Base-by-base conservation (phyloP, 2,888 invertebrate genomes). In the Gandaritis pyraliata region DNA sequence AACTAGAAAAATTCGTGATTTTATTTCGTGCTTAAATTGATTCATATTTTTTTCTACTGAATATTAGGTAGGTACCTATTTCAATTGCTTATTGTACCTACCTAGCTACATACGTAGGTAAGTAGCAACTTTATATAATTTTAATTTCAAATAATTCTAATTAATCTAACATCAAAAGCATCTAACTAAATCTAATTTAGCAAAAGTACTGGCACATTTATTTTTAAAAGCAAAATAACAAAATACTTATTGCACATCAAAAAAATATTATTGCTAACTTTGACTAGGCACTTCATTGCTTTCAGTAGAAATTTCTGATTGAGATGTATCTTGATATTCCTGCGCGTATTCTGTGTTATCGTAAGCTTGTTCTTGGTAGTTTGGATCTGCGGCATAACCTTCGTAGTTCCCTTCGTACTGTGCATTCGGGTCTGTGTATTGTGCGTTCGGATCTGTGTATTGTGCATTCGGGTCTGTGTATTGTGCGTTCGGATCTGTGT, bases 171-270 rank as follows among this genome's bases (percentile, higher is more conserved):
- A 79, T 74, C 65, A 68, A 80, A 82, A 79, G 82, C 82, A 41
- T 56, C 72, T 72, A 59, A 38, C 33, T 47, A 36, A 38, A 23
- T 68, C 45, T 66, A 70, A 38, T 4, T 13, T 66, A 66, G 71
- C 57, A 61, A 58, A 55, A 58, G 45, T 53, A 57, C 68, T 75
- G 73, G 70, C 72, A 76, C 73, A 66, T 60, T 64, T 73, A 78
- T 74, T 61, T 66, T 16, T 51, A 54, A 68, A 70, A 75, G 70
- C 65, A 69, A 71, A 69, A 76, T 72, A 69, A 71, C 69, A 61
- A 77, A 81, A 80, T 86, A n/a, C n/a, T n/a, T n/a, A 88, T 87
- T 88, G 87, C 87, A 87, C 88, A 65, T 74, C 68, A 38, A 59
- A 71, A 80, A 68, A 69, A 68, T 64, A 65, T 76, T 71, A 61